Base-by-base conservation (phyloP, 2,797 vertebrate genomes). In the Hippoglossus hippoglossus region DNA sequence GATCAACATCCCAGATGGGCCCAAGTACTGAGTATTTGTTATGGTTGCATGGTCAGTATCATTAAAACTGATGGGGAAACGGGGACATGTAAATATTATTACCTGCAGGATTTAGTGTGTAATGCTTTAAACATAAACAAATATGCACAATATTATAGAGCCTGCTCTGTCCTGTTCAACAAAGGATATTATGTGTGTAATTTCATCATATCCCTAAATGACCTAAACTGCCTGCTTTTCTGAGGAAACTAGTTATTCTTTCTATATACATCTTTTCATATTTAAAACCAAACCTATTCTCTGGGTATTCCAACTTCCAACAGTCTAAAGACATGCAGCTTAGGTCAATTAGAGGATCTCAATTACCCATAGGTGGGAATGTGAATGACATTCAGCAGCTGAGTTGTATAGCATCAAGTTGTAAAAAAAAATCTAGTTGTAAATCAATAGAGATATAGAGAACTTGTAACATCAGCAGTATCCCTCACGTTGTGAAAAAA, bases 31-130 rank as follows among this genome's bases (percentile, higher is more conserved):
- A 46, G 44, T 49, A 78, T 91, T 93, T 94, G 88, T 88, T 94
- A 82, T 92, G 85, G 79, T 91, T 90, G 77, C 75, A 47, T 55
- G 70, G 68, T 63, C 41, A 19, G 80, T 84, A 88, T 89, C 81
- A 79, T 86, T 87, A 84, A 79, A 87, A 44, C 73, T 22, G 67
- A 76, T 73, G 66, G 63, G 68, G 69, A 82, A 86, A 49, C 57
- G 55, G 26, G 49, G 22, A 79, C 52, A 66, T 86, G 81, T 91
- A 90, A 91, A 92, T 92, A 90, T 89, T 88, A 85, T 87, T 85
- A 85, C 75, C 80, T 89, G 84, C 59, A 50, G 67, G 61, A 74
- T 77, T 75, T 76, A 57, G 63, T 75, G 64, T 49, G 36, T 63
- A 52, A 71, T 81, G 66, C 59, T 70, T 86, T 72, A 55, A 77